A percentile compares a stretch with the other conserved stretches of the same genome.
These are phyloP conservation scores for Drosophila sp. DNA, from an alignment of 1,140 invertebrate genomes.

Conservation along the genomic window DNA sequence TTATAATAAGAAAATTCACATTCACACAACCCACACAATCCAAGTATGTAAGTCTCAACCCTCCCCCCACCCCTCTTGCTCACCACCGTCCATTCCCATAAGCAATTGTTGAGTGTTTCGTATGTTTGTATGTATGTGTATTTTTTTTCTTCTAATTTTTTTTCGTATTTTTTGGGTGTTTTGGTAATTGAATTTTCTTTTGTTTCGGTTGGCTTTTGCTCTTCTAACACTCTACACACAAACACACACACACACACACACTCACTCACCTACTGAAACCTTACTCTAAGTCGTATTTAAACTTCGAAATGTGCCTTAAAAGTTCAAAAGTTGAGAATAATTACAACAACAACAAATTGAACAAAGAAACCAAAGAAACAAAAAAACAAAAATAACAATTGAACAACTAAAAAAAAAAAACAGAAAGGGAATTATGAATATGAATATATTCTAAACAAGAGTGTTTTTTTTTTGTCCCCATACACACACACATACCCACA, in stretches of 20 bases:
- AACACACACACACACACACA: slow-evolving; percentile 15
- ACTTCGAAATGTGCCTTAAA: slow-evolving; percentile 76
- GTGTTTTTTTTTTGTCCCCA: background rate
- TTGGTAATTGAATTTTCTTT: slow-evolving; percentile 11
- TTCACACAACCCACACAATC: background rate
- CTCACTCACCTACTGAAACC: slow-evolving; percentile 18
- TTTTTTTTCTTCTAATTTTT: slow-evolving; percentile 12
- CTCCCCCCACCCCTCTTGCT: background rate
- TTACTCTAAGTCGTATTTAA: slow-evolving; percentile 50
- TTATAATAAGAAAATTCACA: background rate
- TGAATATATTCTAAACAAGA: background rate
- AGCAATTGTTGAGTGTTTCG: slow-evolving; percentile 2
- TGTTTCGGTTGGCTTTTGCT: slow-evolving; percentile 40
- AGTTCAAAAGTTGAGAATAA: slow-evolving; percentile 62
- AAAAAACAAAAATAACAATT: slow-evolving; percentile 19
- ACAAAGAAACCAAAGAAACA: slow-evolving; percentile 37
- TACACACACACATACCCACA: background rate
- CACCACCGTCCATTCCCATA: slow-evolving; percentile 16
- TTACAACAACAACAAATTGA: slow-evolving; percentile 36
- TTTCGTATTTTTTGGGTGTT: background rate
- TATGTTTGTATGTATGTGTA: background rate
- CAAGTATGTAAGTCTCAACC: background rate
- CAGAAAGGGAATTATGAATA: background rate
- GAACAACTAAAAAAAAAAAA: background rate
- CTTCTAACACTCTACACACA: slow-evolving; percentile 26